phyloP scores from a whole-genome alignment of 2,113 vertebrate genomes.

The Urocolius indicus region DNA sequence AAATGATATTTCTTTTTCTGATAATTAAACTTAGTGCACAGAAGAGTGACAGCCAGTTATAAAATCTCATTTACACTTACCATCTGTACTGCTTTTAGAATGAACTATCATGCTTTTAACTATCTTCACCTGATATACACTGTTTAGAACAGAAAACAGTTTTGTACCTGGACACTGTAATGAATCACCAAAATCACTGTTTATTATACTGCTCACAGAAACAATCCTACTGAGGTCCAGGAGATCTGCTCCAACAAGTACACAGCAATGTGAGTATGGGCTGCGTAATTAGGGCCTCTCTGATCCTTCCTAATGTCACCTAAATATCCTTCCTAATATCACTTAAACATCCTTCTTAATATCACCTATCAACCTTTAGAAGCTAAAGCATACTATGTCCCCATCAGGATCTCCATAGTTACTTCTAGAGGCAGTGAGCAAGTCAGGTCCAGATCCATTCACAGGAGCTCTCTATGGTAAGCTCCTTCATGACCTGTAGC shows the following conservation, averaged over 20 bases:
- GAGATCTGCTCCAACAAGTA: neutral
- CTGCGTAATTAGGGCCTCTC: neutral
- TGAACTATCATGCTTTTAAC: neutral
- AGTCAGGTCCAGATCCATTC: neutral
- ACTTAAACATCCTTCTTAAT: neutral
- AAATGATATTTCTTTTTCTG: slow-evolving; percentile 23
- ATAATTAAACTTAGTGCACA: slow-evolving; percentile 5
- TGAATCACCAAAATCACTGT: neutral
- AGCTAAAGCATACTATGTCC: neutral
- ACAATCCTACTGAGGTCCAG: neutral
- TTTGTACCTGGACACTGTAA: neutral
- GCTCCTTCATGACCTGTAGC: neutral
- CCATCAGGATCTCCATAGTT: neutral
- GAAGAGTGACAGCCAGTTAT: slow-evolving; percentile 4
- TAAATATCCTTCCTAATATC: neutral
- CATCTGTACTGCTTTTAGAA: neutral
- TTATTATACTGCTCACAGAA: neutral
- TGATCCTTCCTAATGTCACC: neutral
- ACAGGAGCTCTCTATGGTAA: neutral
- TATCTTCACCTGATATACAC: neutral
- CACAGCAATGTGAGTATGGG: neutral
- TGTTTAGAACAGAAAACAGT: neutral
- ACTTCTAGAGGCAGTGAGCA: neutral
- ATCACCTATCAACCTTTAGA: neutral
- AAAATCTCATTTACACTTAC: slow-evolving; percentile 38